These are phyloP conservation scores for Platichthys stellatus DNA, from an alignment of 2,113 vertebrate genomes.

Conservation along the genomic window DNA sequence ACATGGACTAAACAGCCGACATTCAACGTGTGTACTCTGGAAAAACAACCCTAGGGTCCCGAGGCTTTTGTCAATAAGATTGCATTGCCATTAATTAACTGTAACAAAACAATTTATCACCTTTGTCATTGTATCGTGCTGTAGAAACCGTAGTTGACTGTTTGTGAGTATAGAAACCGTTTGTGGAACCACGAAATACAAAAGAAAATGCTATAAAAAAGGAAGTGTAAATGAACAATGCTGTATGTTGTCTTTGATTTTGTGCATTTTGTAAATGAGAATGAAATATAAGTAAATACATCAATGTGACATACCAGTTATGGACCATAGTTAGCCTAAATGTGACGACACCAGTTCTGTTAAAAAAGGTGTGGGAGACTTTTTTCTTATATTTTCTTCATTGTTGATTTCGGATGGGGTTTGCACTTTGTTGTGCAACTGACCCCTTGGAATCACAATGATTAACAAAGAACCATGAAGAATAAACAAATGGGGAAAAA, in stretches of 20 bases:
- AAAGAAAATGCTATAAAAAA: conserved; percentile 62
- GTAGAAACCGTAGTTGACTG: conserved; percentile 91
- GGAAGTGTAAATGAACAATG: conserved; percentile 77
- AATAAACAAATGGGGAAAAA: conserved; percentile 79
- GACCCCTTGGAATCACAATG: conserved; percentile 70
- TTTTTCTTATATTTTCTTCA: conserved; percentile 68
- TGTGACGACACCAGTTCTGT: conserved; percentile 79
- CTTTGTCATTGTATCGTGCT: conserved; percentile 86
- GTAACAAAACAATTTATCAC: conserved; percentile 79
- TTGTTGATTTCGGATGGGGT: conserved; percentile 66
- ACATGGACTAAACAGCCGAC: conserved; percentile 51
- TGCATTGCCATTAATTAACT: conserved; percentile 79
- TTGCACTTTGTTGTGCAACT: conserved; percentile 62
- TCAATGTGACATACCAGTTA: conserved; percentile 78
- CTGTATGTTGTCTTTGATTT: conserved; percentile 83
- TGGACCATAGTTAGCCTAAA: conserved; percentile 77
- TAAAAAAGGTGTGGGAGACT: conserved; percentile 76
- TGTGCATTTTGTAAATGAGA: conserved; percentile 87
- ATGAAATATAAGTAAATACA: conserved; percentile 75
- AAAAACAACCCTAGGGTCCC: conserved; percentile 66
- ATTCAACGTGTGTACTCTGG: conserved; percentile 61
- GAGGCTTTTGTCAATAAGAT: conserved; percentile 77
- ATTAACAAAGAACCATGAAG: conserved; percentile 73
- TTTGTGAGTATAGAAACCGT: conserved; percentile 86
- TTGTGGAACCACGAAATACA: conserved; percentile 78